Percentiles rank a stretch among this genome's conserved stretches.
Evolutionary conservation across 2,113 vertebrate genomes (phyloP).

Genomic region (Sander vitreus): DNA sequence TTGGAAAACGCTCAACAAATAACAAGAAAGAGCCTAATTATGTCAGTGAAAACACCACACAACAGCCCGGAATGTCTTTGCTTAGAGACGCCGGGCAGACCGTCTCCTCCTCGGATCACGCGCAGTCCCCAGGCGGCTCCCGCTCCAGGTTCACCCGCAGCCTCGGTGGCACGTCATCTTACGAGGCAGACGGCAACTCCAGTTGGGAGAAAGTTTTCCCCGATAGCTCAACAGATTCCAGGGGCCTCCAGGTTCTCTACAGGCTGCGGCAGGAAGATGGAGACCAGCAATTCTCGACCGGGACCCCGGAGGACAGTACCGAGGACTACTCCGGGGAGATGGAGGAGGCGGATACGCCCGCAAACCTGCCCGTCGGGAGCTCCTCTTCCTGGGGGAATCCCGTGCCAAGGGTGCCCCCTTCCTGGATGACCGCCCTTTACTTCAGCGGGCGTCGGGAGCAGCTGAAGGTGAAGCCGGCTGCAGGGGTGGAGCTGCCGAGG

Average conservation of each 20-base stretch:
- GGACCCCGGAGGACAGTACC: slow-evolving; percentile 25
- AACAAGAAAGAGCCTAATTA: background rate
- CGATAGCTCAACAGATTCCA: slow-evolving; percentile 27
- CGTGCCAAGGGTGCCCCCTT: slow-evolving; percentile 63
- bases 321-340: slow-evolving; percentile 77
- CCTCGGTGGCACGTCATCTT: slow-evolving; percentile 19
- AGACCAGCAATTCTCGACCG: slow-evolving; percentile 33
- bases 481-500: slow-evolving; percentile 85
- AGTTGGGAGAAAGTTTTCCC: slow-evolving; percentile 56
- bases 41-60: background rate
- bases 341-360: slow-evolving; percentile 57
- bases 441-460: slow-evolving; percentile 89
- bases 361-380: slow-evolving; percentile 34
- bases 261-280: slow-evolving; percentile 27
- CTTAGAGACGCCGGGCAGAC: slow-evolving; percentile 3
- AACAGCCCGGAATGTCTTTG: background rate
- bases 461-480: slow-evolving; percentile 85
- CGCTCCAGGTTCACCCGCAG: slow-evolving; percentile 69
- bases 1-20: background rate
- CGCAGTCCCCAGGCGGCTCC: background rate
- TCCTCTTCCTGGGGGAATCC: slow-evolving; percentile 65
- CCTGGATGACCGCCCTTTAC: slow-evolving; percentile 87
- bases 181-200: slow-evolving; percentile 54
- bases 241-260: slow-evolving; percentile 14
- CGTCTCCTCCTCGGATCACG: background rate